Percentiles rank a stretch among this genome's conserved stretches.
Conservation (phyloP, 1,140 invertebrate genomes). For the Hylyphantes graminicola region DNA sequence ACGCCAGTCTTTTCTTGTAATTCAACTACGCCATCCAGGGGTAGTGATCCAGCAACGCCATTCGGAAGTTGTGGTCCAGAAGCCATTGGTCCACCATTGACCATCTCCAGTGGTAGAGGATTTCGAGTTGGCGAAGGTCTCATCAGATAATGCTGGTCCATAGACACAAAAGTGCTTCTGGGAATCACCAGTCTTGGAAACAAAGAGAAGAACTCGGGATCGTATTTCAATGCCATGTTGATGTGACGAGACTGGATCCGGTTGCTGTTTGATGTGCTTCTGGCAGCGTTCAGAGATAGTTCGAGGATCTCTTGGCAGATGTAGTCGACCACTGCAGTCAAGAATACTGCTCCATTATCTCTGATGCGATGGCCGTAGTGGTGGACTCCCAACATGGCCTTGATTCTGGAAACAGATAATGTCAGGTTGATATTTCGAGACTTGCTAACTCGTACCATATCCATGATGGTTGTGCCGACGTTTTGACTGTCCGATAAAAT, state of each 20-base stretch:
- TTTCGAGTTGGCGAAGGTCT: no score
- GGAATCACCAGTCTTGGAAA: constrained; percentile 31
- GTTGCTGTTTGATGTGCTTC: not conserved
- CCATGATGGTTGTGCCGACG: no score
- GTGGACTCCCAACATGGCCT: not conserved
- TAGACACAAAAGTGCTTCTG: not conserved
- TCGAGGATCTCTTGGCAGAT: constrained; percentile 27
- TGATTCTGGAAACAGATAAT: constrained; percentile 20
- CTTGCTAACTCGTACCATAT: not conserved
- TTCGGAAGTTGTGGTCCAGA: no score
- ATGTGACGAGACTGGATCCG: constrained; percentile 11
- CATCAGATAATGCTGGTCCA: no score
- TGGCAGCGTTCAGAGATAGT: constrained; percentile 9
- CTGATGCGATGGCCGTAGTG: not conserved
- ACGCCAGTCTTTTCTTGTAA: no score
- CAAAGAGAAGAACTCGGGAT: constrained; percentile 15
- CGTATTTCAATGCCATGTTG: constrained; percentile 6
- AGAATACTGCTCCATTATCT: constrained; percentile 3
- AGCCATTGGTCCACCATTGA: no score
- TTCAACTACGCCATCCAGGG: no score
- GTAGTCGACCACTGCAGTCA: constrained; percentile 34
- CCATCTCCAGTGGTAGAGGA: no score
- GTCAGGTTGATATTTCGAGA: not conserved
- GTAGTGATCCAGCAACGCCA: no score
- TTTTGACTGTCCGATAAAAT: no score